These are phyloP conservation scores for Tinamus major DNA, from an alignment of 2,797 vertebrate genomes.

Conservation along the genomic window DNA sequence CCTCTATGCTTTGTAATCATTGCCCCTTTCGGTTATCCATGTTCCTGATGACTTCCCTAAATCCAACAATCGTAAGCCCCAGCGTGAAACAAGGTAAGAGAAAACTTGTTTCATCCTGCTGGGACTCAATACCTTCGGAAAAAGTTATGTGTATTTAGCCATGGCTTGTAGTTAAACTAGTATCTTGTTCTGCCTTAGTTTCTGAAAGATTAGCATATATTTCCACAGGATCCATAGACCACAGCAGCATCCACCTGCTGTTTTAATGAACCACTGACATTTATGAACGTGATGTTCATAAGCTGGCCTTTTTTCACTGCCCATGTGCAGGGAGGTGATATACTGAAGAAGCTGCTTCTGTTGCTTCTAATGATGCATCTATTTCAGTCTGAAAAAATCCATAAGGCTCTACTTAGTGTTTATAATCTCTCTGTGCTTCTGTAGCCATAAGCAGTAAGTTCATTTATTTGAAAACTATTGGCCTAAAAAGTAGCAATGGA, in stretches of 20 bases:
- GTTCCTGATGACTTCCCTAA: background rate
- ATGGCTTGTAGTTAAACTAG: slow-evolving; percentile 13
- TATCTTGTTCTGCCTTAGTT: background rate
- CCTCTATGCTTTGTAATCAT: background rate
- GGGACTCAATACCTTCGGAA: background rate
- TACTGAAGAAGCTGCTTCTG: slow-evolving; percentile 4
- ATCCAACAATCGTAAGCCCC: background rate
- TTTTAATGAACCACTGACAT: slow-evolving; percentile 14
- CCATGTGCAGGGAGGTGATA: background rate
- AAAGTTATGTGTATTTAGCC: background rate
- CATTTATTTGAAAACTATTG: background rate
- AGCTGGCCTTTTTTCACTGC: background rate
- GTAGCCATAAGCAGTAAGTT: background rate
- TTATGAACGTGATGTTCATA: background rate
- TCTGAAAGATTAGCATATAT: slow-evolving; percentile 6
- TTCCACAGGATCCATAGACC: background rate
- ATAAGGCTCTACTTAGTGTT: background rate
- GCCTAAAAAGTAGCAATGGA: background rate
- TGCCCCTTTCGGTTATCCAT: background rate
- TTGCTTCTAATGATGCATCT: background rate
- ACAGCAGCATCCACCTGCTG: slow-evolving; percentile 1
- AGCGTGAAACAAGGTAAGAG: background rate
- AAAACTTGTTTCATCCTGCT: background rate
- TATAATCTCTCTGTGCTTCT: background rate
- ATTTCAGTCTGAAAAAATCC: slow-evolving; percentile 42